These are phyloP conservation scores for Rhinatrema bivittatum DNA, from an alignment of 2,797 vertebrate genomes.

Conservation along the genomic window DNA sequence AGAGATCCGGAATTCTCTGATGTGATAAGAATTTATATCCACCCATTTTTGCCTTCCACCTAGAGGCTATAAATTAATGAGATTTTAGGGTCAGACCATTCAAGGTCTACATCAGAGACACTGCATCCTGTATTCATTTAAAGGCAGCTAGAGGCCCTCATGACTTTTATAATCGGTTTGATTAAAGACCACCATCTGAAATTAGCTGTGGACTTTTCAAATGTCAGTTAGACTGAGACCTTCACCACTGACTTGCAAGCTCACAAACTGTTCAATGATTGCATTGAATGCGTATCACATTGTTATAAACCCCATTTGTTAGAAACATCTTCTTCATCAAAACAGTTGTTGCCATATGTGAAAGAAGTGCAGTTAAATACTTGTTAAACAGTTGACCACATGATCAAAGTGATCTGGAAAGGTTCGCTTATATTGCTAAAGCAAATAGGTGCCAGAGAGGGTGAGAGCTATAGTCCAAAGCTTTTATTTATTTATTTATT, in stretches of 20 bases:
- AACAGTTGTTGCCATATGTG: too few relatives aligned
- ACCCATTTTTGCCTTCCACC: not conserved
- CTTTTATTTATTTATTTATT: too few relatives aligned
- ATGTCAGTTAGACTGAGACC: not conserved
- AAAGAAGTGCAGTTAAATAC: too few relatives aligned
- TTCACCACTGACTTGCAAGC: not conserved
- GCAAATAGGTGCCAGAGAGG: too few relatives aligned
- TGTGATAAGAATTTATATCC: not conserved
- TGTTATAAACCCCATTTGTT: not conserved
- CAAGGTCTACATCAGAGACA: not conserved
- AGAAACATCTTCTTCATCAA: not conserved
- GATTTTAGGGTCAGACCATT: constrained; percentile 10
- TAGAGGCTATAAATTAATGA: not conserved
- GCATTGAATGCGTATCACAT: not conserved
- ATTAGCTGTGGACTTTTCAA: constrained; percentile 6
- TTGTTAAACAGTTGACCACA: too few relatives aligned
- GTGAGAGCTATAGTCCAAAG: too few relatives aligned
- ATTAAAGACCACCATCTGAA: not conserved
- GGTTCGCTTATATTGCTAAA: too few relatives aligned
- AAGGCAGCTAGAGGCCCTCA: not conserved
- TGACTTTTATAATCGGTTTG: not conserved
- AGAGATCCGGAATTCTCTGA: constrained; percentile 4
- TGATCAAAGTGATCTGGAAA: too few relatives aligned
- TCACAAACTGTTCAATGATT: not conserved
- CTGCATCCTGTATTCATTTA: not conserved